These are phyloP conservation scores for Lamproptera curius DNA, from an alignment of 2,888 invertebrate genomes.

Conservation along the genomic window DNA sequence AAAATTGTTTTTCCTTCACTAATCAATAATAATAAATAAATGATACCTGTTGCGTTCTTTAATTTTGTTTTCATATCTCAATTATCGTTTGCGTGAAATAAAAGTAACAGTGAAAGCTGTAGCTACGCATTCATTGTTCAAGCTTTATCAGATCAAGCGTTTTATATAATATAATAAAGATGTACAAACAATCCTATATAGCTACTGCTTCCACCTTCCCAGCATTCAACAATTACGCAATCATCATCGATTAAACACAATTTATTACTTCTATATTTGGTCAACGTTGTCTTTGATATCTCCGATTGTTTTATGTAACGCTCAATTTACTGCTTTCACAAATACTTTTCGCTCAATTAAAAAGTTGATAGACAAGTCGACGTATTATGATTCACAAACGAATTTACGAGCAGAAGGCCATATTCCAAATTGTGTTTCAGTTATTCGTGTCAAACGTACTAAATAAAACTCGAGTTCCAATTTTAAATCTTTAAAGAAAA, in stretches of 20 bases:
- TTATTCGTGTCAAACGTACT: slow-evolving; percentile 17
- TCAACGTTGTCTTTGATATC: background rate
- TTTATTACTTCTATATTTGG: slow-evolving; percentile 4
- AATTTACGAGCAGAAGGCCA: background rate
- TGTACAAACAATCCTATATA: slow-evolving; percentile 3
- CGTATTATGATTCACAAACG: background rate
- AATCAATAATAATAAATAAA: background rate
- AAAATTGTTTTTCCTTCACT: background rate
- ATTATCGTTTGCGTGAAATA: background rate
- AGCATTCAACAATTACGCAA: slow-evolving; percentile 10
- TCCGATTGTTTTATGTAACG: slow-evolving; percentile 2
- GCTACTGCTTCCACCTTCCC: slow-evolving; percentile 1
- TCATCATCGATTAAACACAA: background rate
- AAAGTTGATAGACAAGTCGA: background rate
- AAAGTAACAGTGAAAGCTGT: background rate
- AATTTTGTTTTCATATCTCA: background rate
- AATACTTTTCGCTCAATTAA: background rate
- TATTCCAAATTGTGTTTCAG: slow-evolving; percentile 6
- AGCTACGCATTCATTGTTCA: slow-evolving; percentile 1
- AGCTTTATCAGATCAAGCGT: background rate
- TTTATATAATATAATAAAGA: slow-evolving; percentile 13
- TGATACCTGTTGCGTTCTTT: background rate
- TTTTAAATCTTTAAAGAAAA: slow-evolving; percentile 12
- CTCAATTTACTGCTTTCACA: background rate
- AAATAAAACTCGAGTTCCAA: slow-evolving; percentile 12